A percentile compares a stretch with the other conserved stretches of the same genome.
Evolutionary conservation across 2,797 vertebrate species (phyloP).

Genomic region (Tachyglossus aculeatus): DNA sequence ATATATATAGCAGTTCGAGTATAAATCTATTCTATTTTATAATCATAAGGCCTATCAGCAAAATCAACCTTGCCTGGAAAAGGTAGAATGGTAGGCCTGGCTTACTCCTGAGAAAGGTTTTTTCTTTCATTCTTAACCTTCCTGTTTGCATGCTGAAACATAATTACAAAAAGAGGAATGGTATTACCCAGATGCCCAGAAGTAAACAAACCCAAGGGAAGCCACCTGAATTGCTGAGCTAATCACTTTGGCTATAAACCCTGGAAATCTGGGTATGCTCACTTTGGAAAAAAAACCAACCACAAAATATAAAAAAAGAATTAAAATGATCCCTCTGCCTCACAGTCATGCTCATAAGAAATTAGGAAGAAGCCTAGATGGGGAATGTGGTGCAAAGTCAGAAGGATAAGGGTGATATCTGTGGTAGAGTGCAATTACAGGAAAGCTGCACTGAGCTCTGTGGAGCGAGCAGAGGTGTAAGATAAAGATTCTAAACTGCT

Average conservation of each 20-base stretch:
- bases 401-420: background rate
- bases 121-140: slow-evolving; percentile 19
- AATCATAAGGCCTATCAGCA: slow-evolving; percentile 30
- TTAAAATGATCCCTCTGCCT: background rate
- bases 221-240: background rate
- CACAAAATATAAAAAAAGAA: background rate
- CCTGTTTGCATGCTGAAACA: slow-evolving; percentile 26
- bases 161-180: slow-evolving; percentile 24
- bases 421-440: slow-evolving; percentile 10
- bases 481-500: slow-evolving; percentile 13
- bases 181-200: slow-evolving; percentile 5
- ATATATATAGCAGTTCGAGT: background rate
- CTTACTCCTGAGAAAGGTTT: slow-evolving; percentile 16
- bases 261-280: background rate
- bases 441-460: slow-evolving; percentile 2
- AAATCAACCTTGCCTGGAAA: slow-evolving; percentile 37
- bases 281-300: background rate
- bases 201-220: slow-evolving; percentile 20
- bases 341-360: background rate
- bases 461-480: background rate
- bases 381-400: background rate
- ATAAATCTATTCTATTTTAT: background rate
- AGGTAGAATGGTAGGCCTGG: slow-evolving; percentile 10
- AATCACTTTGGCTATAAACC: background rate
- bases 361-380: background rate